Percentiles rank a stretch among this genome's conserved stretches.
Conservation (phyloP, 2,888 invertebrate genomes). For the Cantharis flavilabris region DNA sequence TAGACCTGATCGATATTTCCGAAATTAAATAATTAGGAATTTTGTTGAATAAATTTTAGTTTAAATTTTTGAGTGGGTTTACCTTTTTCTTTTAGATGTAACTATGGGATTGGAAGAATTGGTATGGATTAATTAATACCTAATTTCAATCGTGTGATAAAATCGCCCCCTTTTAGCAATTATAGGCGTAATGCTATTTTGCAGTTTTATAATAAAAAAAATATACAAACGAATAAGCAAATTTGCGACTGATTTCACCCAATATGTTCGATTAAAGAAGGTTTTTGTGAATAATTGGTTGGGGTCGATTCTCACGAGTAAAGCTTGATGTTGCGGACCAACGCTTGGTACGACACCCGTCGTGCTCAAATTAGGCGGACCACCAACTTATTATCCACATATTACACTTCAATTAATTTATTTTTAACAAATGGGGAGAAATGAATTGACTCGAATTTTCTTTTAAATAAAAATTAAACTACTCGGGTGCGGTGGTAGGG, state of each 20-base stretch:
- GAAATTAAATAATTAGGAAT: too few relatives aligned
- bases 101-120: too few relatives aligned
- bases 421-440: constrained; percentile 15
- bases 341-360: constrained; percentile 47
- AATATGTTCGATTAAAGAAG: constrained; percentile 33
- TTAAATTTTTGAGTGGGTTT: too few relatives aligned
- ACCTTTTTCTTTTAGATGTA: too few relatives aligned
- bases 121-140: too few relatives aligned
- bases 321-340: constrained; percentile 51
- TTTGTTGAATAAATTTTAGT: too few relatives aligned
- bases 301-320: constrained; percentile 48
- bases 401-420: constrained; percentile 49
- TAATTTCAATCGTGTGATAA: background rate
- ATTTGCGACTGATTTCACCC: constrained; percentile 34
- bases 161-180: background rate
- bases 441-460: background rate
- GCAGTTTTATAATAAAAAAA: constrained; percentile 21
- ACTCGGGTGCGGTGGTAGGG: background rate
- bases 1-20: too few relatives aligned
- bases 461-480: background rate
- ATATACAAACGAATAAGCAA: constrained; percentile 20
- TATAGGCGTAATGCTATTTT: constrained; percentile 12
- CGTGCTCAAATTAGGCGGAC: constrained; percentile 46
- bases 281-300: constrained; percentile 37
- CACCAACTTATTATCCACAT: constrained; percentile 44